A percentile compares a stretch with the other conserved stretches of the same genome.
These are phyloP conservation scores for Mesoligia furuncula DNA, from an alignment of 2,888 invertebrate species.

Conservation along the genomic window DNA sequence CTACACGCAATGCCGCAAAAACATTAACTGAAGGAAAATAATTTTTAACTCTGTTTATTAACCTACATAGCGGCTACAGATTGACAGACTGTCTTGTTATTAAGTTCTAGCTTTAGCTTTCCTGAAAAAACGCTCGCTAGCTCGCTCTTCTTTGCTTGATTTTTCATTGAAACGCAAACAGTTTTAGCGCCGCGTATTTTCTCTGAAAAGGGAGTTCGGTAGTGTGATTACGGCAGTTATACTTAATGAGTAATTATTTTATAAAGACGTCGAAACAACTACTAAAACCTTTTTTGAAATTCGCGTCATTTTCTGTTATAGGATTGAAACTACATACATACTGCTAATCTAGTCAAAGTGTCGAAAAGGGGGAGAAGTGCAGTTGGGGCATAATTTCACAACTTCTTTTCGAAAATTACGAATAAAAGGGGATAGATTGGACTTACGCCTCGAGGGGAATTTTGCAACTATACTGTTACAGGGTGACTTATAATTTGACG, in stretches of 20 bases:
- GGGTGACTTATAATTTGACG: no score
- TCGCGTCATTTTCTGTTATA: background rate
- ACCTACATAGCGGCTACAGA: slow-evolving; percentile 45
- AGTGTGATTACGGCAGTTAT: background rate
- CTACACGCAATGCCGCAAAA: slow-evolving; percentile 86
- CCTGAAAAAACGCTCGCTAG: slow-evolving; percentile 29
- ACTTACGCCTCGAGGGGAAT: slow-evolving; percentile 1
- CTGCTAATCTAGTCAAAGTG: background rate
- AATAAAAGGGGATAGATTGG: background rate
- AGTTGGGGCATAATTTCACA: background rate
- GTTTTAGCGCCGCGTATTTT: slow-evolving; percentile 10
- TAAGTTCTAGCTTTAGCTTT: slow-evolving; percentile 9
- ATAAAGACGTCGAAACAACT: no score
- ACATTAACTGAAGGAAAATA: slow-evolving; percentile 74
- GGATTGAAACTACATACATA: background rate
- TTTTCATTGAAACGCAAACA: slow-evolving; percentile 27
- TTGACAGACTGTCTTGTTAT: slow-evolving; percentile 41
- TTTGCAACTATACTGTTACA: background rate
- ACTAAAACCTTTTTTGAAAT: background rate
- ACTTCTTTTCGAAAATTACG: background rate
- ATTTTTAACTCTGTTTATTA: slow-evolving; percentile 73
- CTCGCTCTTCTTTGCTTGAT: slow-evolving; percentile 14
- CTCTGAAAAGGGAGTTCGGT: slow-evolving; percentile 1
- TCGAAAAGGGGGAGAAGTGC: no score
- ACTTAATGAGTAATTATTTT: background rate